Evolutionary conservation across 2,113 vertebrate species (phyloP).

Genomic region (Ursus arctos): DNA sequence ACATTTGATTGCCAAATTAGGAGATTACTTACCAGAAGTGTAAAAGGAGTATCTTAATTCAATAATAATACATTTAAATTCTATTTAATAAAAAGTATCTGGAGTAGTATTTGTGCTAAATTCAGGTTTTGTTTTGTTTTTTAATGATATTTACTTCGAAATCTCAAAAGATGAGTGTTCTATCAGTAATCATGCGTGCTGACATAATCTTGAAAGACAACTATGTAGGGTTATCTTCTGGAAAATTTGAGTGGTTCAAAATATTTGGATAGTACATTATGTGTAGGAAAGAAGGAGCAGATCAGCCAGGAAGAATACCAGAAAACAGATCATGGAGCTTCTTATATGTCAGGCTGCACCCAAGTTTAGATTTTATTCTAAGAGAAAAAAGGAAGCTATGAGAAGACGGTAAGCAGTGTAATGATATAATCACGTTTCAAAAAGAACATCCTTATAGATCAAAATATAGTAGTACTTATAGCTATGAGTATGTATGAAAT

Average conservation of each 20-base stretch:
- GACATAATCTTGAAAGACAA: not conserved
- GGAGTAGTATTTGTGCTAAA: not conserved
- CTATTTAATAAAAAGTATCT: not conserved
- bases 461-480: not conserved
- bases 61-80: not conserved
- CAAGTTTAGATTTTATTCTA: not conserved
- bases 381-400: not conserved
- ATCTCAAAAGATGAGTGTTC: not conserved
- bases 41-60: not conserved
- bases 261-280: not conserved
- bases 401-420: not conserved
- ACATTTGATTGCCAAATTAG: not conserved
- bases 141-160: not conserved
- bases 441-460: not conserved
- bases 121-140: not conserved
- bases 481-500: not conserved
- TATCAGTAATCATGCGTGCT: not conserved
- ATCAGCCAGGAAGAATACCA: not conserved
- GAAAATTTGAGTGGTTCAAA: not conserved
- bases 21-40: not conserved
- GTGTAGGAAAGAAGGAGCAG: not conserved
- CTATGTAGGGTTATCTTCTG: not conserved
- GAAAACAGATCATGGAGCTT: not conserved
- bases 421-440: not conserved
- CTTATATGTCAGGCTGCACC: not conserved